Evolutionary conservation across 2,797 vertebrate species (phyloP).

Genomic region (Psittacula derbiana): DNA sequence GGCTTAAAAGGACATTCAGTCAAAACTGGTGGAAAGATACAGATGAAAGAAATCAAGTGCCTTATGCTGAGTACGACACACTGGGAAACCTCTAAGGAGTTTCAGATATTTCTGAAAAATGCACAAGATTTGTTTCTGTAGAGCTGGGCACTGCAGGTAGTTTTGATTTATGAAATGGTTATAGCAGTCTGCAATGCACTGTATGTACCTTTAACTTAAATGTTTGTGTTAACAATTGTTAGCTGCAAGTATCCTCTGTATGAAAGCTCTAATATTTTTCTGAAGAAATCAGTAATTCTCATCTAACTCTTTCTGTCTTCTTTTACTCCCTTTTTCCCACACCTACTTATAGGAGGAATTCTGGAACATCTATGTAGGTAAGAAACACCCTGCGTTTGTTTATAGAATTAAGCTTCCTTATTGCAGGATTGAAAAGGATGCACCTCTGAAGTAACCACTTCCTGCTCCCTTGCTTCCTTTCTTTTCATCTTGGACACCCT

Average conservation of each 20-base stretch:
- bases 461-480: background rate
- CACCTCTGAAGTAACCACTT: background rate
- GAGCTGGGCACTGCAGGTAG: background rate
- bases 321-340: constrained; percentile 10
- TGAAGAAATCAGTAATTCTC: background rate
- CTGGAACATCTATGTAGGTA: constrained; percentile 88
- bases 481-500: background rate
- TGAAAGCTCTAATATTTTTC: background rate
- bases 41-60: background rate
- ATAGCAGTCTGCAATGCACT: background rate
- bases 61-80: background rate
- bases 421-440: background rate
- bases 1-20: background rate
- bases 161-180: background rate
- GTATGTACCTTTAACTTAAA: background rate
- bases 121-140: background rate
- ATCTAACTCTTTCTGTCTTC: background rate
- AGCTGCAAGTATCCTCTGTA: background rate
- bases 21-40: background rate
- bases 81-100: background rate
- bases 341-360: constrained; percentile 80
- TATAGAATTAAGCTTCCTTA: background rate
- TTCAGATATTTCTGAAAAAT: background rate
- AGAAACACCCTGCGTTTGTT: constrained; percentile 51
- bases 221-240: background rate